Percentiles rank a stretch among this genome's conserved stretches.
Evolutionary conservation across 2,888 invertebrate species (phyloP).

Genomic region (Enoplolaimus lenunculus): DNA sequence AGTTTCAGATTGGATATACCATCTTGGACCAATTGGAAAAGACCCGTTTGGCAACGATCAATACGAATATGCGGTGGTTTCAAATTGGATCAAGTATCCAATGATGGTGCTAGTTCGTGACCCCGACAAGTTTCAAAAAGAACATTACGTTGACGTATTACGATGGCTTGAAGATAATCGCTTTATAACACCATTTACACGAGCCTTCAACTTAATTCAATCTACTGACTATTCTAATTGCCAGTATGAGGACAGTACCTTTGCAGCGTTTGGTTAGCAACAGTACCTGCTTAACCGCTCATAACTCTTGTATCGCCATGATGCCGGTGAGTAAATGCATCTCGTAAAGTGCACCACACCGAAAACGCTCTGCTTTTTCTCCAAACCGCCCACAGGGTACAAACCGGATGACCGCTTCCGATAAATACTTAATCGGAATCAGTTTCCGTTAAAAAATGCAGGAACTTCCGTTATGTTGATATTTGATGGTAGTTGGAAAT

Average conservation of each 20-base stretch:
- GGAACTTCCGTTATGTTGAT: too few species aligned
- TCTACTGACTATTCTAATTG: constrained; percentile 37
- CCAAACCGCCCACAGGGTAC: too few species aligned
- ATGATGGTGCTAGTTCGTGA: constrained; percentile 40
- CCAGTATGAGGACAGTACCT: constrained; percentile 39
- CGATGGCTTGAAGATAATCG: constrained; percentile 36
- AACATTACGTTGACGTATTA: constrained; percentile 35
- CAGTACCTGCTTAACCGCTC: constrained; percentile 24
- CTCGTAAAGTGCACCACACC: background rate
- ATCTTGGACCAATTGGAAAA: constrained; percentile 39
- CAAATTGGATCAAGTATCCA: constrained; percentile 42
- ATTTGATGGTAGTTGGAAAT: too few species aligned
- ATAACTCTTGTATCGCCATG: background rate
- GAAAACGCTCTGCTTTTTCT: background rate
- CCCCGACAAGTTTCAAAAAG: constrained; percentile 38
- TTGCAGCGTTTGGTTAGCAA: constrained; percentile 38
- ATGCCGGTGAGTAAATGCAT: constrained; percentile 1
- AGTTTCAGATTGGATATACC: constrained; percentile 40
- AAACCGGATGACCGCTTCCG: too few species aligned
- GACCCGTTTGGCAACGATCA: constrained; percentile 41
- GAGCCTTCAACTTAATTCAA: constrained; percentile 40
- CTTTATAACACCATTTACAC: constrained; percentile 40
- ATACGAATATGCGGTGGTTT: constrained; percentile 40
- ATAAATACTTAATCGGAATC: too few species aligned
- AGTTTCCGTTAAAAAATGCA: too few species aligned